These are phyloP conservation scores for Hippopotamyrus pictus DNA, from an alignment of 2,797 vertebrate species.

Conservation along the genomic window DNA sequence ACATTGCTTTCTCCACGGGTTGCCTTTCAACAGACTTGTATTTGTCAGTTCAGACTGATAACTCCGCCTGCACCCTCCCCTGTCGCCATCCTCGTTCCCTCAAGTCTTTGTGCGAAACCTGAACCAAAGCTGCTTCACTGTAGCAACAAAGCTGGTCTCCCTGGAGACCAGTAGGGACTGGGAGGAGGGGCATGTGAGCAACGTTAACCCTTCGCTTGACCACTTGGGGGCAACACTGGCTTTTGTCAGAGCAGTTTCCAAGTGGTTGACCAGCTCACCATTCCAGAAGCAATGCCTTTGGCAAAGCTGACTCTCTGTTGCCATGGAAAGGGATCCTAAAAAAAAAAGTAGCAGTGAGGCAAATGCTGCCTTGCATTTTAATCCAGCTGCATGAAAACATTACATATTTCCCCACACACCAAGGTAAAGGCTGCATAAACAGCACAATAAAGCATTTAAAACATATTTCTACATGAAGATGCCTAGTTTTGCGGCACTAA, in stretches of 20 bases:
- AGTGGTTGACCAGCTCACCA: conserved; percentile 69
- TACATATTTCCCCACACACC: background rate
- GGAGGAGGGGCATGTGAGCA: background rate
- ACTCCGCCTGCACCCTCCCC: background rate
- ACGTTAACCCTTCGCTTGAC: background rate
- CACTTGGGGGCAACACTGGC: background rate
- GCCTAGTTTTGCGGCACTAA: background rate
- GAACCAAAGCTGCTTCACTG: background rate
- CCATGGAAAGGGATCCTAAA: conserved; percentile 86
- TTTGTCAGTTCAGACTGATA: background rate
- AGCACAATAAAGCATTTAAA: background rate
- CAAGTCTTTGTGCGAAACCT: background rate
- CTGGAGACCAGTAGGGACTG: conserved; percentile 15
- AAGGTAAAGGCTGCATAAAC: background rate
- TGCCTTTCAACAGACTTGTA: background rate
- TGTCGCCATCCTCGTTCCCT: background rate
- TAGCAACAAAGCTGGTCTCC: conserved; percentile 13
- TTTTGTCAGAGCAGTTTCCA: background rate
- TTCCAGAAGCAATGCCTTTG: conserved; percentile 87
- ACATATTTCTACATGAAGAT: background rate
- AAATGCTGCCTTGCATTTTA: background rate
- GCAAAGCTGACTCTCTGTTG: conserved; percentile 89
- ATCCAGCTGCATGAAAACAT: background rate
- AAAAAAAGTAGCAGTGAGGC: background rate
- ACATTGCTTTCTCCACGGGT: background rate